phyloP scores from a whole-genome alignment of 2,888 invertebrate genomes.

The Serrognathus titanus region DNA sequence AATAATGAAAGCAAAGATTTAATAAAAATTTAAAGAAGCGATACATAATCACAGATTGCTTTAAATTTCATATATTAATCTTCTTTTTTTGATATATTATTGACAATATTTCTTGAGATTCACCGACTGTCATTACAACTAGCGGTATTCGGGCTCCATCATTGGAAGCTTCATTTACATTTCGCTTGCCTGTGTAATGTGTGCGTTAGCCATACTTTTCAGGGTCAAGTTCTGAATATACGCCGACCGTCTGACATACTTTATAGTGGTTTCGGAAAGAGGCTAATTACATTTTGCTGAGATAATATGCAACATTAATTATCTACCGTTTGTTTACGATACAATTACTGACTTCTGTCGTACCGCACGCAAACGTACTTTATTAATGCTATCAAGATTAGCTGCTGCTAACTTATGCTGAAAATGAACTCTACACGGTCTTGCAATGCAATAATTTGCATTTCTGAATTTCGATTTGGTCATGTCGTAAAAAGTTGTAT shows the following conservation, averaged over 20 bases:
- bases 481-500: no score
- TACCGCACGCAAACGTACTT: constrained; percentile 26
- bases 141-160: constrained; percentile 34
- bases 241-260: constrained; percentile 31
- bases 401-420: no score
- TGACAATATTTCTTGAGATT: constrained; percentile 17
- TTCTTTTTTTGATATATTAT: constrained; percentile 10
- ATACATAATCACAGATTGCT: no score
- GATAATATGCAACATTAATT: constrained; percentile 20
- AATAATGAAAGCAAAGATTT: no score
- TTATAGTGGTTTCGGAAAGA: constrained; percentile 27
- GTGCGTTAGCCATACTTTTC: constrained; percentile 13
- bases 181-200: constrained; percentile 19
- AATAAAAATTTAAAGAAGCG: no score
- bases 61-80: no score
- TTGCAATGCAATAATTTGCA: no score
- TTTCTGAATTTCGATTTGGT: no score
- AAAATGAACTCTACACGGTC: no score
- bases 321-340: constrained; percentile 20
- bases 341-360: constrained; percentile 24
- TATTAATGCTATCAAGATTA: background rate
- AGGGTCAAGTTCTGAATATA: constrained; percentile 25
- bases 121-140: constrained; percentile 29
- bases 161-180: constrained; percentile 31
- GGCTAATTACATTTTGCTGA: constrained; percentile 31